Evolutionary conservation across 2,888 invertebrate species (phyloP).

Genomic region (Dysmachus trigonus): DNA sequence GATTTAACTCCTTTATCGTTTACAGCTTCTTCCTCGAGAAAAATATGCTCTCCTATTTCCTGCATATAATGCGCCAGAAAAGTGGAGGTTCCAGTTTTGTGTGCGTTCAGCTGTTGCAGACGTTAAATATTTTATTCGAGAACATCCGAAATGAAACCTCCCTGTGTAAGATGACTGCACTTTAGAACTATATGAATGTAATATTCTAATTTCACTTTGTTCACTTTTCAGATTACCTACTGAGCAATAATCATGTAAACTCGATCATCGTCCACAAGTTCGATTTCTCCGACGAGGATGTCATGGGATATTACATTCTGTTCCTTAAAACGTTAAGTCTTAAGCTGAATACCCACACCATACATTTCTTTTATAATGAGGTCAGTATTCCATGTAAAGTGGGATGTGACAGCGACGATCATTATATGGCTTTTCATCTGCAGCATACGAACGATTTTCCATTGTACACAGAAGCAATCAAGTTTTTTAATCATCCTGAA

Average conservation of each 20-base stretch:
- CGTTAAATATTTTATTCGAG: conserved; percentile 98
- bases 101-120: conserved; percentile 97
- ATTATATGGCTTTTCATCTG: conserved; percentile 1
- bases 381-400: conserved; percentile 54
- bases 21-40: conserved; percentile 97
- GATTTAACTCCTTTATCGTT: conserved; percentile 51
- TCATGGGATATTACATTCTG: conserved; percentile 99
- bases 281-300: conserved; percentile 99
- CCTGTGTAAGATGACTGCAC: conserved; percentile 78
- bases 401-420: background rate
- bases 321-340: conserved; percentile 98
- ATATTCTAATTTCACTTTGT: background rate
- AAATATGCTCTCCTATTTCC: conserved; percentile 98
- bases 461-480: conserved; percentile 97
- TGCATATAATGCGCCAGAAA: conserved; percentile 96
- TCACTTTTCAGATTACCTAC: conserved; percentile 83
- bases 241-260: conserved; percentile 99
- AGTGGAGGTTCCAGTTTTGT: conserved; percentile 93
- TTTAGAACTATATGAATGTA: background rate
- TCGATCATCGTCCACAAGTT: conserved; percentile 99
- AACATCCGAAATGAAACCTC: conserved; percentile 99
- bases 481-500: conserved; percentile 98
- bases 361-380: conserved; percentile 99
- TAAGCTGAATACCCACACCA: conserved; percentile 96
- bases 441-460: conserved; percentile 98